A percentile compares a stretch with the other conserved stretches of the same genome.
Evolutionary conservation across 2,888 invertebrate species (phyloP).

Genomic region (Zaprionus lineosus): DNA sequence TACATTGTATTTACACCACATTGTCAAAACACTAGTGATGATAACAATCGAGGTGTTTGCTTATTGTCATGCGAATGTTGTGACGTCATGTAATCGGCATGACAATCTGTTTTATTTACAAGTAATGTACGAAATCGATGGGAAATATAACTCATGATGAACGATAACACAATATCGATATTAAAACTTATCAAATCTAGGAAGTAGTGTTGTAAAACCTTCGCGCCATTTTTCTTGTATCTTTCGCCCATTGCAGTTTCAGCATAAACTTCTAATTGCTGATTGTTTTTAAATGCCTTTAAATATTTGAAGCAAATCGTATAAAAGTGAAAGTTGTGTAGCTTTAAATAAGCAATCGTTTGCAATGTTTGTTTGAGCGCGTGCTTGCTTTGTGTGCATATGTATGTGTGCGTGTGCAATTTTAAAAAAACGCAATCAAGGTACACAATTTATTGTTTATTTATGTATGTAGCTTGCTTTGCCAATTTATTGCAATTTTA

Average conservation of each 20-base stretch:
- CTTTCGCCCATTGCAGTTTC: constrained; percentile 28
- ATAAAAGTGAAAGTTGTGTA: constrained; percentile 16
- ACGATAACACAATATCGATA: constrained; percentile 20
- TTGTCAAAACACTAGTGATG: too few species aligned
- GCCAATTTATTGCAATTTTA: constrained; percentile 59
- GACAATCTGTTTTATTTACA: too few species aligned
- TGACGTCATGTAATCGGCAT: too few species aligned
- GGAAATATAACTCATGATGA: too few species aligned
- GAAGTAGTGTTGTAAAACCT: constrained; percentile 52
- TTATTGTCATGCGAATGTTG: too few species aligned
- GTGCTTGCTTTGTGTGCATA: constrained; percentile 26
- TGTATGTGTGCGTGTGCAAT: constrained; percentile 55
- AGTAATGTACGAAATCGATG: too few species aligned
- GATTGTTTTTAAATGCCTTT: constrained; percentile 17
- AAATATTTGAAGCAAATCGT: background rate
- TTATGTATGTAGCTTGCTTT: constrained; percentile 52
- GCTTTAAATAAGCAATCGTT: background rate
- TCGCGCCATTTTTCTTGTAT: constrained; percentile 50
- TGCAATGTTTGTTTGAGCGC: constrained; percentile 18
- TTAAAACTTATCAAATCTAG: background rate
- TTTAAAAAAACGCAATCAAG: constrained; percentile 50
- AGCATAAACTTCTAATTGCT: constrained; percentile 13
- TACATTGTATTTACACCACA: too few species aligned
- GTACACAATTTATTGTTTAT: constrained; percentile 68
- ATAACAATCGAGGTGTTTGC: too few species aligned